Evolutionary conservation across 53 echinoderm and acorn worm species (phyloP).

Genomic region (Crossaster papposus): DNA sequence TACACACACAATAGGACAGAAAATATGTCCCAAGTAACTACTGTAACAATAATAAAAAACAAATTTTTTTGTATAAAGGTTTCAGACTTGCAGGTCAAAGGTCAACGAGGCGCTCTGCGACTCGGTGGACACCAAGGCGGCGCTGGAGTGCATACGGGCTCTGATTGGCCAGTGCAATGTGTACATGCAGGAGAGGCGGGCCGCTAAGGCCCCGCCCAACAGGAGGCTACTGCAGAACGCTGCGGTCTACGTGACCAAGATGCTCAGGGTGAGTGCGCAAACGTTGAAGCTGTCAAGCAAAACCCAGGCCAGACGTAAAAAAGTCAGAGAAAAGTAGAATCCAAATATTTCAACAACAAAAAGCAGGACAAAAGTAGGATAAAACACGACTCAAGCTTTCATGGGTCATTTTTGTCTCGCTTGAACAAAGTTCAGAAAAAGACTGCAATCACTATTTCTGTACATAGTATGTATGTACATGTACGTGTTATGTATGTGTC

Average conservation of each 20-base stretch:
- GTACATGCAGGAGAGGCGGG: constrained; percentile 78
- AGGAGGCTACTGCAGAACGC: constrained; percentile 69
- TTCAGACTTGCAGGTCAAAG: constrained; percentile 71
- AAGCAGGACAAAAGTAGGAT: too few relatives aligned
- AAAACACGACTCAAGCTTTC: too few relatives aligned
- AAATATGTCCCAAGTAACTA: too few relatives aligned
- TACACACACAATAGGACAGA: too few relatives aligned
- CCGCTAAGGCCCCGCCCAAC: constrained; percentile 66
- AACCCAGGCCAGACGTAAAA: too few relatives aligned
- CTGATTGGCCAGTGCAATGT: constrained; percentile 90
- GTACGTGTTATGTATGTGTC: too few relatives aligned
- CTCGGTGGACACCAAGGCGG: constrained; percentile 90
- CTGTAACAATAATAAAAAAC: not conserved
- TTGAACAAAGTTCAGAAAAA: too few relatives aligned
- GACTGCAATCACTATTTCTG: too few relatives aligned
- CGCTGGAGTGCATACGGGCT: constrained; percentile 75
- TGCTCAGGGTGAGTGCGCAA: constrained; percentile 72
- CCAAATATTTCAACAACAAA: too few relatives aligned
- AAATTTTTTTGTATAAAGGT: constrained; percentile 33
- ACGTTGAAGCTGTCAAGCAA: not conserved
- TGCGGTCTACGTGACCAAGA: constrained; percentile 79
- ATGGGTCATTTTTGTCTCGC: too few relatives aligned
- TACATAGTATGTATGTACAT: too few relatives aligned
- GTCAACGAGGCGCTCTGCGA: constrained; percentile 89
- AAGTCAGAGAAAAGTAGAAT: too few relatives aligned